Evolutionary conservation across 2,113 vertebrate species (phyloP), one percentile per base, ranked within the genome.

Genomic region (Cynopterus brachyotis): DNA sequence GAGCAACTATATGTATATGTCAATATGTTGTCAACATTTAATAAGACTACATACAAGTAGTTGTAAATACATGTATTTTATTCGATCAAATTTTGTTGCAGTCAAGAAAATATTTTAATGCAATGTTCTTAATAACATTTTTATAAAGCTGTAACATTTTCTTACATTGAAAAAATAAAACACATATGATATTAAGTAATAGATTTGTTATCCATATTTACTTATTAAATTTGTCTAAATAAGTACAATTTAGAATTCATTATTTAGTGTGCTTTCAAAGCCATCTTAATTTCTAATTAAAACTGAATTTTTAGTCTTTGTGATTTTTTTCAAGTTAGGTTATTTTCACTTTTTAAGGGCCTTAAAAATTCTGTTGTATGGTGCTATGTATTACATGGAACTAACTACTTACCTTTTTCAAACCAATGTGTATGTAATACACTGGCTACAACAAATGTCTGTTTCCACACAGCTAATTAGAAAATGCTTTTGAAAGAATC

Each of bases 251-350:
- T 91, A 37, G 26, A 59, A 84, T 83, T 87, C 22, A 84, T 88
- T 75, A 79, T 66, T 86, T 94, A 76, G 84, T 81, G 5, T 81
- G 30, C 69, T n/a, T 81, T 76, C 40, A 94, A 93, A 96, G 13
- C 1, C 20, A 72, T 81, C 93, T 92, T 19, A 91, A 45, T n/a
- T 96, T 93, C 19, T 95, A 93, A 64, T 66, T 91, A 81, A 87
- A 69, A 91, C 35, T 16, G n/a, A 79, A 5, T 20, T 75, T 75
- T 64, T 75, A 3, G 8, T 28, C 70, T 91, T 60, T 53, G 32
- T 20, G 37, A 9, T 64, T 28, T 42, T 75, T 86, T 72, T 78
- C 28, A n/a, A 89, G 2, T 78, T 85, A 69, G 7, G 95, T 67
- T 85, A 85, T 55, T 28, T 70, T 83, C 15, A 53, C 91, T 94